Base-by-base conservation (phyloP, 2,888 invertebrate genomes). In the Aleiodes alternator region DNA sequence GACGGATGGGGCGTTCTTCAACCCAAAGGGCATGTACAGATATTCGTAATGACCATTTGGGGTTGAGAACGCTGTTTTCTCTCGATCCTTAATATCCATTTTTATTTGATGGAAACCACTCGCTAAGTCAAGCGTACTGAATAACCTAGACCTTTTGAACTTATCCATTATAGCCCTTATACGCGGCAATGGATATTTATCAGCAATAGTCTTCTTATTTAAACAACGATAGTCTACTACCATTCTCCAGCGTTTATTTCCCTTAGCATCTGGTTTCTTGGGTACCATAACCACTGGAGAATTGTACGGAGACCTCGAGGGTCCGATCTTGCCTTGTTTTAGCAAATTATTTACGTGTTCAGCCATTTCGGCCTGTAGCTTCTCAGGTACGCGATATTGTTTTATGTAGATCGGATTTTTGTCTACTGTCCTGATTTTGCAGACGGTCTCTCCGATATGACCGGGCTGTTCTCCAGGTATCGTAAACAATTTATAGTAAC, bases 1-100 rank as follows among this genome's bases (percentile, higher is more conserved):
- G 0, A 70, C 61, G 1, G 69, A 31, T 1, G 74, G 76, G 0
- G 69, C 71, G 7, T 70, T 69, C 56, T 70, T 76, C 12, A 85
- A 72, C 1, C 84, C 83, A 57, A 84, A 82, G 6, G 84, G 84
- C 82, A 84, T 84, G 12, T 81, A 68, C 0, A 51, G 55, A 73
- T 71, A 84, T 48, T 84, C 75, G 66, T 78, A 84, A 76, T 84
- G 83, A 14, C 82, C 83, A 3, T 61, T 48, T 12, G 77, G 73
- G 5, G 80, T 80, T 1, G 79, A 78, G 55, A 84, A 84, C 4
- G 83, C 82, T 8, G 83, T 82, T 76, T 82, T 82, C 3, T 69
- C 57, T 3, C 43, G 55, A 66, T 82, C 81, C 23, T 56, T 29
- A 14, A 50, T 31, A 16, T 70, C 50, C 48, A 75, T 79, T 48